Base-by-base conservation (phyloP, 2,888 invertebrate genomes). In the Strigamia transsilvanica region DNA sequence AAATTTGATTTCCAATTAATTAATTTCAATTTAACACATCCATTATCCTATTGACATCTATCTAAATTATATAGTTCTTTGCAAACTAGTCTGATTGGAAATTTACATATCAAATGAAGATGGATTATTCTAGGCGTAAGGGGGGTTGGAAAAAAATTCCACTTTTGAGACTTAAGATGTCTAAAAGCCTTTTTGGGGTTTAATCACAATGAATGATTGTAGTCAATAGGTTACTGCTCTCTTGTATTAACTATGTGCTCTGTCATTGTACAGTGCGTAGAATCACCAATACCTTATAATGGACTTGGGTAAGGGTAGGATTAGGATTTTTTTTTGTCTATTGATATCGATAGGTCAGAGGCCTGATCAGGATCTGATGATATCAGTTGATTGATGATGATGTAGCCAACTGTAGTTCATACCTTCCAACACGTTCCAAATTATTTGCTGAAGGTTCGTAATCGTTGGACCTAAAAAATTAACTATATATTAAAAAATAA, bases 171-270 rank as follows among this genome's bases (percentile, higher is more conserved):
- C 32, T 73, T 27, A 32, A 32, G 73, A 73, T 73, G 73, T 73
- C 73, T 73, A 73, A 73, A 73, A 73, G 73, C 73, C 73, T 73
- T 73, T 73, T 73, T 73, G n/a, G 73, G 73, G 32, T 73, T 73
- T 73, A 73, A 73, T 73, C 73, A 73, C 73, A 73, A 73, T 73
- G 73, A 73, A 73, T 73, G 73, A 73, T 73, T 73, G 73, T 73
- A 73, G 73, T 27, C 73, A 73, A 32, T 73, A 73, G 73, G 73
- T 73, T 27, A 32, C 73, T 73, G 73, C 73, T 32, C 73, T 15
- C 21, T 27, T 32, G 73, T 73, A 73, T 73, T 73, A 73, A 32
- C 73, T 73, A 73, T 73, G 73, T 73, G 73, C 73, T 73, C 73
- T 73, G 73, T 73, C 73, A 73, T 73, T 73, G 73, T 73, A 73